These are phyloP conservation scores for Pomatostomus ruficeps DNA, from an alignment of 2,113 vertebrate genomes.

Conservation along the genomic window DNA sequence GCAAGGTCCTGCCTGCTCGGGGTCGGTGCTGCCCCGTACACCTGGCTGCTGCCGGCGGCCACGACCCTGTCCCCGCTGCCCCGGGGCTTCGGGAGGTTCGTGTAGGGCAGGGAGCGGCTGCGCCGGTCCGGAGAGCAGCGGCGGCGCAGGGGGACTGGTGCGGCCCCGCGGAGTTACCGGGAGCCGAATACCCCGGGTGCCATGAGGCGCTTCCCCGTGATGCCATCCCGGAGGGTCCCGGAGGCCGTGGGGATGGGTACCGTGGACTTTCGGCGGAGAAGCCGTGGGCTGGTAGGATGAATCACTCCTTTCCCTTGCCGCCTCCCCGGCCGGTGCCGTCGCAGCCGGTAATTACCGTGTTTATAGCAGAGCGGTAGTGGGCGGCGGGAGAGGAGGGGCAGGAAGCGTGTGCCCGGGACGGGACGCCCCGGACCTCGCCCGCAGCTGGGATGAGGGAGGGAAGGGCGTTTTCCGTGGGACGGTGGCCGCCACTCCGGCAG, in stretches of 20 bases:
- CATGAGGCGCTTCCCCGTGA: background rate
- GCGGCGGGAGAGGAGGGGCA: slow-evolving; percentile 23
- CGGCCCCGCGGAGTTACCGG: background rate
- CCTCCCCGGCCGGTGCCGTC: background rate
- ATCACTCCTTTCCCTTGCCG: slow-evolving; percentile 2
- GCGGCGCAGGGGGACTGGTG: background rate
- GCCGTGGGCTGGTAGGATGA: slow-evolving; percentile 6
- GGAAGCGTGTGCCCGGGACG: background rate
- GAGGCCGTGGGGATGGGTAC: background rate
- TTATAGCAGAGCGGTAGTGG: slow-evolving; percentile 13
- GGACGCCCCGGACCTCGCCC: background rate
- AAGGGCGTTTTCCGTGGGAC: background rate
- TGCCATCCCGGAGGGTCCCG: background rate
- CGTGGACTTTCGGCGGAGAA: background rate
- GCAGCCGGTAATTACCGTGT: slow-evolving; percentile 49
- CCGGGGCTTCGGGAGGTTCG: too few relatives aligned
- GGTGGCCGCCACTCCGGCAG: background rate
- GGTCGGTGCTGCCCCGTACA: background rate
- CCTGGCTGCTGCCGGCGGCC: background rate
- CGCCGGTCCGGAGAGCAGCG: background rate
- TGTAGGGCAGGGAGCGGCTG: background rate
- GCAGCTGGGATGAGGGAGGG: background rate
- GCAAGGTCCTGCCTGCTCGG: background rate
- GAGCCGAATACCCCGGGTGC: background rate
- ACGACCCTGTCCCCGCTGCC: background rate